Conservation (phyloP, 92 coral and sea anemone species). For the Palythoa grandis region DNA sequence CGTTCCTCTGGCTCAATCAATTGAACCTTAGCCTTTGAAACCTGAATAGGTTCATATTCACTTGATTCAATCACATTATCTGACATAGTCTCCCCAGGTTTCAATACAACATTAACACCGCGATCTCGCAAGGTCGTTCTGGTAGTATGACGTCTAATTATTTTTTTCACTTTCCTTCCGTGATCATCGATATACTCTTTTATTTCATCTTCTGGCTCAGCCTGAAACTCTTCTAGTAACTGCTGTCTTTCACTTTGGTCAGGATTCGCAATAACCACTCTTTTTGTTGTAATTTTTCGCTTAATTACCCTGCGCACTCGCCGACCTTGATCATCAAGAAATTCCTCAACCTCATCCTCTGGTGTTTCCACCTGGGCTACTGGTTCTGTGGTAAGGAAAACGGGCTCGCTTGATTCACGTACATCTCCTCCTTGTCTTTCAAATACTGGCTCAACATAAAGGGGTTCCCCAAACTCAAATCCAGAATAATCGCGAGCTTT, state of each 20-base stretch:
- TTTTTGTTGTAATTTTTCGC: slow-evolving; percentile 48
- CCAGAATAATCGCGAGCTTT: slow-evolving; percentile 4
- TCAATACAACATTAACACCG: slow-evolving; percentile 51
- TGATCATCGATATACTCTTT: slow-evolving; percentile 53
- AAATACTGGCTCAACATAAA: slow-evolving; percentile 38
- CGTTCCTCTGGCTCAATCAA: slow-evolving; percentile 32
- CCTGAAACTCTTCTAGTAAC: slow-evolving; percentile 31
- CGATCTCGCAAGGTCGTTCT: slow-evolving; percentile 55
- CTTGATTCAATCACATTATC: not conserved
- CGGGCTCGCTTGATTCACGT: slow-evolving; percentile 54
- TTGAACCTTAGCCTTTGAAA: slow-evolving; percentile 23
- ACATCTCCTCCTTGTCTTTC: slow-evolving; percentile 29
- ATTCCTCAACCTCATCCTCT: slow-evolving; percentile 59
- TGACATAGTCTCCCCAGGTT: slow-evolving; percentile 49
- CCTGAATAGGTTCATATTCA: slow-evolving; percentile 17
- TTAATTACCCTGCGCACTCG: slow-evolving; percentile 57
- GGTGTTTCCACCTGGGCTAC: slow-evolving; percentile 22
- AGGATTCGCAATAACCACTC: slow-evolving; percentile 14
- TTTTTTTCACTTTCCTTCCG: slow-evolving; percentile 56
- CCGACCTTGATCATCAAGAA: slow-evolving; percentile 62
- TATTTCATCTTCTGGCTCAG: slow-evolving; percentile 45
- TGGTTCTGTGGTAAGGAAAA: slow-evolving; percentile 41
- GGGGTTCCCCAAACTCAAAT: slow-evolving; percentile 64
- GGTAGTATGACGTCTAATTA: slow-evolving; percentile 22
- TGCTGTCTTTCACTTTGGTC: slow-evolving; percentile 35